Evolutionary conservation across 92 coral and sea anemone species (phyloP).

Genomic region (Nematostella vectensis): DNA sequence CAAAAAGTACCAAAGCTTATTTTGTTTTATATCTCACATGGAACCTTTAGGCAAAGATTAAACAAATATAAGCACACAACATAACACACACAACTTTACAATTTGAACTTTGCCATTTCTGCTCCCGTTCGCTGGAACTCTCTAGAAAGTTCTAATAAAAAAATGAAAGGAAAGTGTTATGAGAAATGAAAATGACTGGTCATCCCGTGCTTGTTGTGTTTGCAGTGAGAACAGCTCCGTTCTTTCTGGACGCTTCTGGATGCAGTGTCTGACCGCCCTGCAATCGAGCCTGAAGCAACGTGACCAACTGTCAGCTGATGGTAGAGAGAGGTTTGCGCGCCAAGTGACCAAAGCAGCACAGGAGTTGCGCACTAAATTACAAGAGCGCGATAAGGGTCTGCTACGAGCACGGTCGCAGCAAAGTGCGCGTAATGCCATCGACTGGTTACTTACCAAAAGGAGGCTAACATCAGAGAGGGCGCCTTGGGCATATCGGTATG

Average conservation of each 20-base stretch:
- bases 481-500: slow-evolving; percentile 83
- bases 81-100: too few relatives aligned
- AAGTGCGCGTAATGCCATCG: slow-evolving; percentile 25
- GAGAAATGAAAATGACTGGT: too few relatives aligned
- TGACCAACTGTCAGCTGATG: slow-evolving; percentile 41
- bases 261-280: slow-evolving; percentile 88
- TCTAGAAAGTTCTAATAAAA: too few relatives aligned
- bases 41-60: too few relatives aligned
- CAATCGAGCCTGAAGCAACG: slow-evolving; percentile 44
- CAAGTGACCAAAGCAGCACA: slow-evolving; percentile 37
- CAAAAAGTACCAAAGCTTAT: too few relatives aligned
- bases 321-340: slow-evolving; percentile 51
- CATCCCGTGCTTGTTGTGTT: too few relatives aligned
- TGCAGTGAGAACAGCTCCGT: slow-evolving; percentile 68
- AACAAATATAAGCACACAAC: too few relatives aligned
- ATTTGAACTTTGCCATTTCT: too few relatives aligned
- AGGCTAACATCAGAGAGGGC: slow-evolving; percentile 73
- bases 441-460: slow-evolving; percentile 75
- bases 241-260: slow-evolving; percentile 94
- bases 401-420: slow-evolving; percentile 29
- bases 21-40: too few relatives aligned
- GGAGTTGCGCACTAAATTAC: slow-evolving; percentile 48
- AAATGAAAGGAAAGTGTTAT: too few relatives aligned
- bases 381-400: slow-evolving; percentile 28
- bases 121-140: too few relatives aligned